phyloP scores from a whole-genome alignment of 2,888 invertebrate genomes.

The Molorchus minor region DNA sequence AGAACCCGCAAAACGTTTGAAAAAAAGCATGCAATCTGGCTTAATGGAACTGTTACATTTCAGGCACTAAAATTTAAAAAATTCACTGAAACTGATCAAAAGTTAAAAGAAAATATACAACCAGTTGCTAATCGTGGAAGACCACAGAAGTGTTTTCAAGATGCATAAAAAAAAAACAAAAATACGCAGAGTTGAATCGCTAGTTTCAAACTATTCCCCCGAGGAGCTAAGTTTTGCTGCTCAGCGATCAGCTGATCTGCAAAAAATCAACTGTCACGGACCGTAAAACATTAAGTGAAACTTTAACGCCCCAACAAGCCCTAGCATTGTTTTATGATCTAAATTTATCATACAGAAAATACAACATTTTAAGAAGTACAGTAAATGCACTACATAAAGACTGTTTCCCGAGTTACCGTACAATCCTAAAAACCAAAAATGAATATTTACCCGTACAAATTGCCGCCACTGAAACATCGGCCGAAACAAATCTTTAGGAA shows the following conservation, averaged over 20 bases:
- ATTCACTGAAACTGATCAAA: too few species aligned
- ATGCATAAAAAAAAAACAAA: conserved; percentile 19
- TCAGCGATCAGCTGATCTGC: not conserved
- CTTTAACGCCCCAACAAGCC: conserved; percentile 8
- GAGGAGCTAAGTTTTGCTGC: conserved; percentile 15
- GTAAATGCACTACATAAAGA: conserved; percentile 21
- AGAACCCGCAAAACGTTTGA: not conserved
- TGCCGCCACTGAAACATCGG: conserved; percentile 10
- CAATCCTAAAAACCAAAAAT: conserved; percentile 10
- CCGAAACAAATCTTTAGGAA: conserved; percentile 19
- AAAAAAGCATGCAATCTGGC: not conserved
- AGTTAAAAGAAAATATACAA: too few species aligned
- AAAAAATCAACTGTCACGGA: not conserved
- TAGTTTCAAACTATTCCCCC: conserved; percentile 10
- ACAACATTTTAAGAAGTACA: conserved; percentile 31
- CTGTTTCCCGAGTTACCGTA: conserved; percentile 12
- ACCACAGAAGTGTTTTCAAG: conserved; percentile 13
- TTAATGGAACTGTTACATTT: not conserved
- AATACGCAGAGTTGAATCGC: conserved; percentile 9
- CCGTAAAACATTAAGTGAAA: too few species aligned
- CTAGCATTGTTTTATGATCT: conserved; percentile 20
- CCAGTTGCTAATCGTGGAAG: too few species aligned
- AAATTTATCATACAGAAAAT: conserved; percentile 23
- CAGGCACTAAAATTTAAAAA: not conserved
- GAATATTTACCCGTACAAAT: conserved; percentile 4